phyloP scores from a whole-genome alignment of 2,113 vertebrate species.

The Sinocyclocheilus anshuiensis region DNA sequence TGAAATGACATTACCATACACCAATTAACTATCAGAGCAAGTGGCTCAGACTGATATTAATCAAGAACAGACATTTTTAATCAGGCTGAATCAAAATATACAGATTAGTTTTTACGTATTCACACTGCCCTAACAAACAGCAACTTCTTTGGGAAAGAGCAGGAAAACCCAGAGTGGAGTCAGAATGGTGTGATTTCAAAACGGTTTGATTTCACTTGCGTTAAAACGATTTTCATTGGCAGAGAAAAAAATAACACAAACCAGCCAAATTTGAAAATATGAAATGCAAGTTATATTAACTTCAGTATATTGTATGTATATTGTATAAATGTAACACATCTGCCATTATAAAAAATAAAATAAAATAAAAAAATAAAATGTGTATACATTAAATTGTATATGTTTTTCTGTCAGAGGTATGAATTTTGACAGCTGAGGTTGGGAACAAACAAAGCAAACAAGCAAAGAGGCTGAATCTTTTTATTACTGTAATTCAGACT shows the following conservation, averaged over 20 bases:
- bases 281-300: not conserved
- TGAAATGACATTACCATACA: not conserved
- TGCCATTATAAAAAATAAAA: no score
- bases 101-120: not conserved
- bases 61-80: not conserved
- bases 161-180: not conserved
- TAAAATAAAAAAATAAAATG: no score
- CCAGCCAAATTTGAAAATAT: not conserved
- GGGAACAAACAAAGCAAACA: constrained; percentile 29
- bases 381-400: no score
- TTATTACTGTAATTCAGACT: constrained; percentile 52
- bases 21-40: not conserved
- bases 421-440: not conserved
- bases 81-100: not conserved
- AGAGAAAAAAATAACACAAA: not conserved
- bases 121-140: not conserved
- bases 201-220: no score
- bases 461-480: constrained; percentile 36
- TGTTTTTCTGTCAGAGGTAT: no score
- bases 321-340: not conserved
- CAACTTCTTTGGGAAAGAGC: not conserved
- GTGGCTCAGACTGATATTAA: not conserved
- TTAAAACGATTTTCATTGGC: not conserved
- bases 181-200: not conserved
- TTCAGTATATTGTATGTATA: not conserved